A percentile compares a stretch with the other conserved stretches of the same genome.
phyloP scores from a whole-genome alignment of 2,113 vertebrate species.

The Cyphomyrus plagiostoma region DNA sequence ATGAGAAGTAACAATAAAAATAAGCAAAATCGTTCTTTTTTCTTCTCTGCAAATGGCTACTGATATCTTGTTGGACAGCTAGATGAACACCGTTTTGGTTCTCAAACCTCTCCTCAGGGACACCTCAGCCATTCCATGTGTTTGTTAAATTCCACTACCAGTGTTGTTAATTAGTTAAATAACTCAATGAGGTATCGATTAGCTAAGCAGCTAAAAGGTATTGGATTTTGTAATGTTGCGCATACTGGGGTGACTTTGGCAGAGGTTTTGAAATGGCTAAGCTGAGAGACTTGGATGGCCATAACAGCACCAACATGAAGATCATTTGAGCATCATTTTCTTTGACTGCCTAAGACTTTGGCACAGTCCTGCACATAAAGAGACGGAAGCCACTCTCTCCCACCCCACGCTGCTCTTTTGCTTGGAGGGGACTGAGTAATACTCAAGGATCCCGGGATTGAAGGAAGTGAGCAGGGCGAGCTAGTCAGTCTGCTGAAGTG shows the following conservation, averaged over 20 bases:
- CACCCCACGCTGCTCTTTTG: not conserved
- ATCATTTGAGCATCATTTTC: not conserved
- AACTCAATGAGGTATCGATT: not conserved
- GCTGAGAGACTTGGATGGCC: not conserved
- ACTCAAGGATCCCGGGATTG: not conserved
- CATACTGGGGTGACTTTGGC: not conserved
- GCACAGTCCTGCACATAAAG: not conserved
- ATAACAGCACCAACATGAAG: not conserved
- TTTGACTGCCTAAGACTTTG: not conserved
- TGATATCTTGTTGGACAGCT: not conserved
- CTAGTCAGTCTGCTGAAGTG: not conserved
- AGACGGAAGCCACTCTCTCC: not conserved
- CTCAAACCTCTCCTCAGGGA: not conserved
- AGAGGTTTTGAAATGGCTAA: not conserved
- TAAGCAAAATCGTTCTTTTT: not conserved
- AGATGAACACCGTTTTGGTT: not conserved
- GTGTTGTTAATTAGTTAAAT: not conserved
- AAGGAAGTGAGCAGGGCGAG: not conserved
- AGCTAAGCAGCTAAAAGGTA: not conserved
- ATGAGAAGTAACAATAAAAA: not conserved
- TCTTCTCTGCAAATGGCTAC: not conserved
- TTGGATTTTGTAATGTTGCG: not conserved
- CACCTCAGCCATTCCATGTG: not conserved
- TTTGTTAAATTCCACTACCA: not conserved
- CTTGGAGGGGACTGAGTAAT: not conserved